These are phyloP conservation scores for Suncus etruscus DNA, from an alignment of 2,113 vertebrate species.

Conservation along the genomic window DNA sequence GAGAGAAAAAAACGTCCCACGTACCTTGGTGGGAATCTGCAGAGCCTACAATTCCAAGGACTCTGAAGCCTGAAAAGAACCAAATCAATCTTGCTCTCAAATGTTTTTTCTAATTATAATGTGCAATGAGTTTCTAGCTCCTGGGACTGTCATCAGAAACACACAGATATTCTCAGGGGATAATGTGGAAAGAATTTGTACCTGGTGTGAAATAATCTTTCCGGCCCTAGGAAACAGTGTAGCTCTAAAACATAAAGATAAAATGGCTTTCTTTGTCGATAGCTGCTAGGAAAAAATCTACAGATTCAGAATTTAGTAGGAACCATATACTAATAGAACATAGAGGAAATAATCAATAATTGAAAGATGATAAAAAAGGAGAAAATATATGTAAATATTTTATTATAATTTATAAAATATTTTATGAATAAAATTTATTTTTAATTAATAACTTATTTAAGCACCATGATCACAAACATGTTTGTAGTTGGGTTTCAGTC, in stretches of 20 bases:
- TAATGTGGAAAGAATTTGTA: not conserved
- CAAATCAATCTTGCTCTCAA: not conserved
- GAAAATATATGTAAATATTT: not conserved
- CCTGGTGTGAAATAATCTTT: not conserved
- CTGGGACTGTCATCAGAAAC: not conserved
- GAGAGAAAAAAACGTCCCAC: not conserved
- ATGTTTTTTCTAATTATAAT: constrained; percentile 6
- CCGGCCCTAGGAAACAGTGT: not conserved
- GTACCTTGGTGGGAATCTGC: not conserved
- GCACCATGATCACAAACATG: too few species aligned
- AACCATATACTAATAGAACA: not conserved
- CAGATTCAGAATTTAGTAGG: not conserved
- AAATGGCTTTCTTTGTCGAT: not conserved
- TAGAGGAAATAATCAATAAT: not conserved
- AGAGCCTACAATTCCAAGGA: not conserved
- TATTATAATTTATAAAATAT: not conserved
- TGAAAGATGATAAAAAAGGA: not conserved
- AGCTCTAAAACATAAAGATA: not conserved
- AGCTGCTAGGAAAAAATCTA: not conserved
- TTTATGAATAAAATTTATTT: not conserved
- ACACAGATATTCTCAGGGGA: not conserved
- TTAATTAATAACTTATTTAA: too few species aligned
- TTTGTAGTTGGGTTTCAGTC: too few species aligned
- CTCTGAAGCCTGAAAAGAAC: not conserved
- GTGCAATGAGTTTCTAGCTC: not conserved